Evolutionary conservation across 2,113 vertebrate species (phyloP), one percentile per base, ranked within the genome.

Genomic region (Herpetotheres cachinnans): DNA sequence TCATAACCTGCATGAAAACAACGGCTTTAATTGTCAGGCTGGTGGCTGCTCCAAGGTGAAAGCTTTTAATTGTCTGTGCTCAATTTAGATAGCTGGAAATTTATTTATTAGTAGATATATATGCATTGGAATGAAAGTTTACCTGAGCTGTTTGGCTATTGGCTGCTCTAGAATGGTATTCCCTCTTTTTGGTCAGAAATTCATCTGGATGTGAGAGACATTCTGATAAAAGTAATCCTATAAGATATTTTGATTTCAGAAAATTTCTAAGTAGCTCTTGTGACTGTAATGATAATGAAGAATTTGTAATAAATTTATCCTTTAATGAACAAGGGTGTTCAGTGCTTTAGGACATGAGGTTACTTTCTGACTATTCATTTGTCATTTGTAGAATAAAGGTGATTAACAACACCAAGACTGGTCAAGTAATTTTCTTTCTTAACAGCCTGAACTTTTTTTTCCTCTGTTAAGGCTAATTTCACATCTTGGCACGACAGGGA

Each of bases 401-500:
- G 94, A 98, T 92, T 92, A 96, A 98, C 95, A 94, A 96, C 71
- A 95, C 27, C 71, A 87, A 95, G 95, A 93, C 77, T 97, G 89
- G 61, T 80, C 80, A 93, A 97, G 70, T 82, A 52, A 89, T 87
- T 95, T 96, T 92, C 44, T 93, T 95, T 94, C 50, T 89, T 89
- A 73, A 29, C 91, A 65, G n/a, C 76, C 30, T 76, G 77, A 54
- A 42, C 1, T 13, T 65, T 66, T 73, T 95, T 50, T 65, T 26
- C 18, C 38, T 61, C 36, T 95, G 7, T 71, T 88, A 71, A 78
- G 14, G 19, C 40, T 87, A 84, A 70, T 79, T 94, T 74, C 36
- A 74, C 22, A 21, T 78, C 42, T 77, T 87, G 85, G 44, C 40
- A 46, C 49, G 78, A 49, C 30, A 26, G 34, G 10, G 13, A 44